Evolutionary conservation across 2,888 invertebrate genomes (phyloP), one percentile per base, ranked within the genome.

Genomic region (Cheiracanthium punctorium): DNA sequence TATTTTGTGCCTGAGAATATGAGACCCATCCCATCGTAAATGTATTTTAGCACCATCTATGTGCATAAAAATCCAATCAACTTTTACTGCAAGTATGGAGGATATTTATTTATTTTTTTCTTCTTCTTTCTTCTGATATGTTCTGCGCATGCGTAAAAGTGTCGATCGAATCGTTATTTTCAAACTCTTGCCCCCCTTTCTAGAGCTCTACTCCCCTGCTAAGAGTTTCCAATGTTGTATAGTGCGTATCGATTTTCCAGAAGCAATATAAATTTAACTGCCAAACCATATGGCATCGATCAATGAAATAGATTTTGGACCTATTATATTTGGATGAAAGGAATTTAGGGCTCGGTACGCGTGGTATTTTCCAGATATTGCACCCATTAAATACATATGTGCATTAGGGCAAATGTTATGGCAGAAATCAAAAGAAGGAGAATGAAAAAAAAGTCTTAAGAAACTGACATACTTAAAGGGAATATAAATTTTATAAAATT

Each of bases 181-280:
- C 58, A 58, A 58, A 58, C 58, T 58, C 58, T 24, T 5, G 20
- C 12, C 58, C 58, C 58, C 17, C 24, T 24, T 24, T 58, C 12
- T 58, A 20, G 2, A 20, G 7, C 37, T 1, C 24, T 5, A 5
- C 58, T 4, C 24, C 58, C 12, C 4, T 7, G 20, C 58, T 12
- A 24, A 58, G 58, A 58, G 58, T 58, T 24, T 4, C 1, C 5
- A 24, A 12, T 2, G 58, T 2, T 58, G 20, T 58, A 24, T 58
- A 37, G 12, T 48, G 37, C 33, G 67, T 52, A 84, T 84, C 84
- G 84, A 84, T 84, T 84, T 84, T 79, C 67, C 73, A 79, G 84
- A 69, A 84, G 79, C 79, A 84, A 84, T 84, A 84, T 84, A 84
- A 84, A 84, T 84, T 84, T 84, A 84, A 84, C 84, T 84, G 84